These are phyloP conservation scores for Andricus grossulariae DNA, from an alignment of 1,140 invertebrate species.

Conservation along the genomic window DNA sequence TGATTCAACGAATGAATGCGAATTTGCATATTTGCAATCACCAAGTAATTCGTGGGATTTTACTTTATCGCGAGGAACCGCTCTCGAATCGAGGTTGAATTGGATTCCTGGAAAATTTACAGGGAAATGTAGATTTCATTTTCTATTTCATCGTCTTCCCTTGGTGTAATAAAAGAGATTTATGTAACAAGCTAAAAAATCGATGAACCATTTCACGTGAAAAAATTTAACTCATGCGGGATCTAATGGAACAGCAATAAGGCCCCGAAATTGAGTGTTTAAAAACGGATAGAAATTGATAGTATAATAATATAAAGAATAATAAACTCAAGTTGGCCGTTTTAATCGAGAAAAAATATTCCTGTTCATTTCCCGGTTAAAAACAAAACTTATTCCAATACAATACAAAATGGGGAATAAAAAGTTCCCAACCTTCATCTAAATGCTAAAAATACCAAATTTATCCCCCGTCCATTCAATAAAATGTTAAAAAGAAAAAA, in stretches of 20 bases:
- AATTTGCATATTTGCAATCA: slow-evolving; percentile 32
- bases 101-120: slow-evolving; percentile 18
- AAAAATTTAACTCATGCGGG: not conserved
- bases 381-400: too few species aligned
- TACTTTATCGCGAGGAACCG: not conserved
- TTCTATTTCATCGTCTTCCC: not conserved
- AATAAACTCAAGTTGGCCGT: too few species aligned
- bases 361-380: too few species aligned
- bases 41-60: slow-evolving; percentile 28
- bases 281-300: not conserved
- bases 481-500: too few species aligned
- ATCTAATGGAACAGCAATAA: slow-evolving; percentile 16
- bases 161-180: slow-evolving; percentile 22
- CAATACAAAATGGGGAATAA: too few species aligned
- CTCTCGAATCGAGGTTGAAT: not conserved
- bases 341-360: too few species aligned
- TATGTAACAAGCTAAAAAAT: slow-evolving; percentile 7
- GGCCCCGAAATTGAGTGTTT: not conserved
- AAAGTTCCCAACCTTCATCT: too few species aligned
- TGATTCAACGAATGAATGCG: slow-evolving; percentile 19
- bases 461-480: too few species aligned
- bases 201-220: not conserved
- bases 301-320: too few species aligned
- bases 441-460: too few species aligned
- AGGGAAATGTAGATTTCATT: slow-evolving; percentile 29